Base-by-base conservation (phyloP, 2,113 vertebrate species). In the Hystrix cristata region DNA sequence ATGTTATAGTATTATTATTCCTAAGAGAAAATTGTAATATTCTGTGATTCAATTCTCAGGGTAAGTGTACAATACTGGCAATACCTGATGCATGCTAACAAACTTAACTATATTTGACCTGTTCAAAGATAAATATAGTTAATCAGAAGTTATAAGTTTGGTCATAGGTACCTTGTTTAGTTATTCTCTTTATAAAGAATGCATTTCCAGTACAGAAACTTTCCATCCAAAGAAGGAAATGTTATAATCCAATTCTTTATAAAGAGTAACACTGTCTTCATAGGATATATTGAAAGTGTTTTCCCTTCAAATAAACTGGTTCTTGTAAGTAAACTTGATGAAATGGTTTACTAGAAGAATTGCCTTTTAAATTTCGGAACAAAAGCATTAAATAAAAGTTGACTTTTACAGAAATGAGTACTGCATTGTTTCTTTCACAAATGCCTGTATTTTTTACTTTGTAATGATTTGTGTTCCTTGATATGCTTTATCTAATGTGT, bases 401-500 rank as follows among this genome's bases (percentile, higher is more conserved):
- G 60, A 90, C 87, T 96, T 96, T 74, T 95, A 80, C 88, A 93
- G 94, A 94, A 91, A 92, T 91, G 72, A 65, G 94, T 97, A 62
- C 46, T 87, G 69, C 34, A 43, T 92, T 85, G 88, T 87, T 95
- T 97, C 80, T 93, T 96, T 85, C 1, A 15, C 65, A n/a, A 90
- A 34, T 64, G 72, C 81, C 43, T 90, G 59, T 15, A 31, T 48
- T 87, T 96, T 97, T 96, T 89, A 94, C 95, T 97, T 92, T 83
- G 72, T 86, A 67, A 65, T 87, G 95, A 97, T 95, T 95, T 95
- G 79, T 95, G 60, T 90, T 97, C 67, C 57, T 53, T 18, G 21
- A 92, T 95, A 82, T 64, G 78, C 94, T 96, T 95, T 94, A 94
- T 95, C 94, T 97, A 62, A 95, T 95, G 95, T 96, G 90, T 95